Base-by-base conservation (phyloP, 2,797 vertebrate species). In the Selene dorsalis region DNA sequence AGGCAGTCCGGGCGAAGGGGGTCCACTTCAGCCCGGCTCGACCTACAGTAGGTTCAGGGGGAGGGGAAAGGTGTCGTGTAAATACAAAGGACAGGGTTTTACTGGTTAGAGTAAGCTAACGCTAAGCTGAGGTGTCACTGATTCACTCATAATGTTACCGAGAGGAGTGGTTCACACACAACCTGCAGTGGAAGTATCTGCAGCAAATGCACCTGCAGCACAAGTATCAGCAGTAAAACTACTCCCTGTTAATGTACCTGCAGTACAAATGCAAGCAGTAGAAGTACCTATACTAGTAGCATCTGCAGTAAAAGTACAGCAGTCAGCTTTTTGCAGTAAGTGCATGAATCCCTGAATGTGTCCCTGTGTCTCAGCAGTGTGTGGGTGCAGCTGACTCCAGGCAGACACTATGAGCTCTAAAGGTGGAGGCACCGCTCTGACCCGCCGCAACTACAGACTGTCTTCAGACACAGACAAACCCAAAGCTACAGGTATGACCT, bases 391-490 rank as follows among this genome's bases (percentile, higher is more conserved):
- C 69, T 74, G 80, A 68, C 72, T 68, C 55, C 84, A 79, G 75
- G 74, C 80, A 70, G 48, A 88, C 94, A 96, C 84, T 45, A 99
- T 98, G 98, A 97, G 95, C 5, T 97, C 97, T 0, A 96, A 96
- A 93, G 96, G 95, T 76, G 91, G 96, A 10, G 92, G 95, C 57
- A 92, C 96, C 26, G 87, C 96, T 64, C 92, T 98, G 88, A 95
- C 95, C 14, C 95, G 95, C 76, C 96, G 96, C 45, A 97, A 94
- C 94, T 98, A 97, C 90, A 93, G 95, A 76, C 92, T 98, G 91
- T 95, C 95, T 58, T 96, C 95, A 1, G 97, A 98, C 78, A 91
- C 92, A 2, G 96, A 98, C 85, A 98, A 97, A 84, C 91, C 96
- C 84, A 96, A 89, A 91, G 82, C 91, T 82, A 94, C 96, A 95